Percentiles rank a stretch among this genome's conserved stretches.
Evolutionary conservation across 2,797 vertebrate species (phyloP).

Genomic region (Phrynocephalus guinanensis): DNA sequence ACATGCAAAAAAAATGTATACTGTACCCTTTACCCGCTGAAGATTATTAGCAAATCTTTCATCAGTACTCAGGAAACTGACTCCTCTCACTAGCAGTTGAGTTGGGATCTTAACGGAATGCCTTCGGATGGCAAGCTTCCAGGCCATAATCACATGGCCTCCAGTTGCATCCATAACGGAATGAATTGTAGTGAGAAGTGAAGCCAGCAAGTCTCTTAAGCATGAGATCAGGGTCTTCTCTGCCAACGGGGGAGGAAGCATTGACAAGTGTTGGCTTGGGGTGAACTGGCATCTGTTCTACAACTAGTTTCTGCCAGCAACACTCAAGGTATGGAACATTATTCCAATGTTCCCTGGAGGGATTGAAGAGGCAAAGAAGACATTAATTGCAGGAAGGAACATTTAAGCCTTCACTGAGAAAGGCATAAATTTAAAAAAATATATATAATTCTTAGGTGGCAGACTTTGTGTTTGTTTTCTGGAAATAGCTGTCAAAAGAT

Average conservation of each 20-base stretch:
- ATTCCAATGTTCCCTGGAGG: constrained; percentile 60
- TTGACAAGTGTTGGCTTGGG: constrained; percentile 71
- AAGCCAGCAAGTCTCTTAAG: constrained; percentile 81
- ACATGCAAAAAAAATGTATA: constrained; percentile 56
- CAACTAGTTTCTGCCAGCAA: constrained; percentile 55
- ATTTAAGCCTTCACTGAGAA: constrained; percentile 16
- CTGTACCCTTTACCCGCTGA: constrained; percentile 55
- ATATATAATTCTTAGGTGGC: background rate
- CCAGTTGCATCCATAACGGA: constrained; percentile 78
- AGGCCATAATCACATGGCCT: constrained; percentile 77
- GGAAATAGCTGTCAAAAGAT: constrained; percentile 33
- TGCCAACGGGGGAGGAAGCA: constrained; percentile 75
- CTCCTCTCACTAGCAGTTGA: constrained; percentile 67
- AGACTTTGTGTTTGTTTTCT: constrained; percentile 28
- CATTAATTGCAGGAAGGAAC: constrained; percentile 17
- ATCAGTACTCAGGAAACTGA: constrained; percentile 64
- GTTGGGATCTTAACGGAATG: constrained; percentile 77
- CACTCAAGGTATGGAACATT: constrained; percentile 47
- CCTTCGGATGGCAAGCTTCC: constrained; percentile 76
- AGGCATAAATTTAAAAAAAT: constrained; percentile 23
- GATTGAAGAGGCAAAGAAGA: constrained; percentile 53
- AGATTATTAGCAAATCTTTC: constrained; percentile 65
- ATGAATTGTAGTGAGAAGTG: constrained; percentile 76
- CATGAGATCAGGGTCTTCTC: constrained; percentile 76
- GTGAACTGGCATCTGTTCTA: constrained; percentile 67